Evolutionary conservation across 2,113 vertebrate species (phyloP).

Genomic region (Oxyura jamaicensis): DNA sequence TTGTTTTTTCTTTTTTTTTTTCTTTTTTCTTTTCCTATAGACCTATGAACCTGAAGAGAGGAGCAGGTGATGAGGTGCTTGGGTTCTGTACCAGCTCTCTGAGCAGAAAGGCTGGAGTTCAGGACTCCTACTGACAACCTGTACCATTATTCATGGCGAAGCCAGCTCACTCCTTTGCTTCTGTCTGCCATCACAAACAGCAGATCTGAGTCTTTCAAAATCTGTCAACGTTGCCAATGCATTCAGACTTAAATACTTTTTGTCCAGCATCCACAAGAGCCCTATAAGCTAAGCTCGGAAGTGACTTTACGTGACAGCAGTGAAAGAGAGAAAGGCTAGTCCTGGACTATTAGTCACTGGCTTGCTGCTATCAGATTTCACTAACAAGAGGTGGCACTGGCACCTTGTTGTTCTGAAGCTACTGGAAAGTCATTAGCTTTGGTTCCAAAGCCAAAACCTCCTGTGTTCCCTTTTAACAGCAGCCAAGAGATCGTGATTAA

Average conservation of each 20-base stretch:
- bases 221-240: background rate
- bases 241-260: background rate
- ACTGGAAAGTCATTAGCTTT: background rate
- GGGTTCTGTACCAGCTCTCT: background rate
- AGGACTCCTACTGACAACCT: background rate
- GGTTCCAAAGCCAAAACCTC: background rate
- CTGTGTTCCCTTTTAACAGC: background rate
- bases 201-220: background rate
- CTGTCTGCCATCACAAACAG: background rate
- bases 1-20: background rate
- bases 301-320: background rate
- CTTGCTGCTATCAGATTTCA: background rate
- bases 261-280: background rate
- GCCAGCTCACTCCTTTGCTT: background rate
- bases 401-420: constrained; percentile 4
- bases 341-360: background rate
- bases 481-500: background rate
- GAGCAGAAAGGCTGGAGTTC: background rate
- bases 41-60: background rate
- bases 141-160: background rate
- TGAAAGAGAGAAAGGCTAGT: background rate
- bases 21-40: background rate
- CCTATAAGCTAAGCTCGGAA: background rate
- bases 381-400: constrained; percentile 22
- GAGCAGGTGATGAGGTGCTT: background rate